These are phyloP conservation scores for Microctenopoma steveboyesi DNA, from an alignment of 2,797 vertebrate species.

Conservation along the genomic window DNA sequence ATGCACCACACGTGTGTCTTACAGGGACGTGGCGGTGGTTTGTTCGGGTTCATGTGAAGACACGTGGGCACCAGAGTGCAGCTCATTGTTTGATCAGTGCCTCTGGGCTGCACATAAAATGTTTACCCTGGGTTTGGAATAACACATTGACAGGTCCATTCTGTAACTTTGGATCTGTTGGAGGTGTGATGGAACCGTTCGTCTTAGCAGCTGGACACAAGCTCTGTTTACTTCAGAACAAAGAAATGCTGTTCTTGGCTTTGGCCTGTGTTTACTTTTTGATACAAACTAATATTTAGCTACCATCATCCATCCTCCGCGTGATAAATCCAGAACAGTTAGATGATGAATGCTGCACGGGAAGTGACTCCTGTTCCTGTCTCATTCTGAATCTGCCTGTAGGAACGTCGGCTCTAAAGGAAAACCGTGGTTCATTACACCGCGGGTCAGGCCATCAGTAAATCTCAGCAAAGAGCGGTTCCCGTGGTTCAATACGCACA, in stretches of 20 bases:
- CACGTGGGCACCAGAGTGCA: neutral
- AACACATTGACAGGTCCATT: too few species aligned
- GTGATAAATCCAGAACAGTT: neutral
- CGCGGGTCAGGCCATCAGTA: too few species aligned
- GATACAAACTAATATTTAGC: neutral
- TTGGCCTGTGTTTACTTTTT: neutral
- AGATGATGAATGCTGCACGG: neutral
- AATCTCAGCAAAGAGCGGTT: too few species aligned
- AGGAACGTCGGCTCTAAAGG: too few species aligned
- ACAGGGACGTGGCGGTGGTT: slow-evolving; percentile 5
- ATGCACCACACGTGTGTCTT: slow-evolving; percentile 16
- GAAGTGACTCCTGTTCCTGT: neutral
- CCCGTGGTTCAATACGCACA: too few species aligned
- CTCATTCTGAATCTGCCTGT: too few species aligned
- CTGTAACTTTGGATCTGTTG: neutral
- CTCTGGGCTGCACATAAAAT: too few species aligned
- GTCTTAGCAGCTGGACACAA: neutral
- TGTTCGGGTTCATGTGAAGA: neutral
- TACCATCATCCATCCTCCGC: neutral
- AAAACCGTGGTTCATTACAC: too few species aligned
- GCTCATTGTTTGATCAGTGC: too few species aligned
- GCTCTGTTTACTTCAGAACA: neutral
- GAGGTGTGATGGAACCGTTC: too few species aligned
- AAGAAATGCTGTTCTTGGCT: neutral
- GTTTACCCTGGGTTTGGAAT: neutral